These are phyloP conservation scores for Ganaspis brasiliensis DNA, from an alignment of 2,888 invertebrate species.

Conservation along the genomic window DNA sequence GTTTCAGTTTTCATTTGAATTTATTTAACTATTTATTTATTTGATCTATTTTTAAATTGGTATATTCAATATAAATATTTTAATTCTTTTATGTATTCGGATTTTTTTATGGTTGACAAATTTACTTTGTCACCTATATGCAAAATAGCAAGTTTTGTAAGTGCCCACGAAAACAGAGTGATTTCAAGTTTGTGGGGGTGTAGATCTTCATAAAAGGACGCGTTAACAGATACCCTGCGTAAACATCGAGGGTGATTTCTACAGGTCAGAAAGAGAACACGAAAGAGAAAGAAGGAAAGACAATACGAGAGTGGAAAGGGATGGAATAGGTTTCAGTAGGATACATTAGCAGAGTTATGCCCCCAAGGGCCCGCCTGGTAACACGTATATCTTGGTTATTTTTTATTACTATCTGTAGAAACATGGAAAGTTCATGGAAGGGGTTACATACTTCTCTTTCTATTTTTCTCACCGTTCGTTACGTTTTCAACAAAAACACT, in stretches of 20 bases:
- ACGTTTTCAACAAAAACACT: not conserved
- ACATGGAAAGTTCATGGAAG: conserved; percentile 58
- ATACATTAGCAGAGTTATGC: conserved; percentile 75
- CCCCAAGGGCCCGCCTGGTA: conserved; percentile 69
- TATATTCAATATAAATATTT: not conserved
- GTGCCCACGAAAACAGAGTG: conserved; percentile 19
- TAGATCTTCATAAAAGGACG: conserved; percentile 29
- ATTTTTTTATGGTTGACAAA: not conserved
- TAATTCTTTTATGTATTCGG: no score
- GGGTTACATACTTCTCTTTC: conserved; percentile 51
- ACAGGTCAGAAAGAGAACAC: conserved; percentile 29
- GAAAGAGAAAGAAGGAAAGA: not conserved
- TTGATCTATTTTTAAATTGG: no score
- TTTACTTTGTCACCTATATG: not conserved
- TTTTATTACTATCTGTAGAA: conserved; percentile 72
- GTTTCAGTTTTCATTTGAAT: no score
- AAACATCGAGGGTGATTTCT: conserved; percentile 32
- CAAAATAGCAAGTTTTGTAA: not conserved
- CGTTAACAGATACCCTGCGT: conserved; percentile 12
- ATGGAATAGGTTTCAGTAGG: conserved; percentile 53
- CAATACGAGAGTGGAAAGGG: not conserved
- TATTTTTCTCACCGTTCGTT: not conserved
- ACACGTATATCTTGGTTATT: conserved; percentile 76
- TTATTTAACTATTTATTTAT: no score
- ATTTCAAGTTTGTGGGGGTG: conserved; percentile 21